Conservation (phyloP, 2,888 invertebrate species). For the Pyrrhia umbra region DNA sequence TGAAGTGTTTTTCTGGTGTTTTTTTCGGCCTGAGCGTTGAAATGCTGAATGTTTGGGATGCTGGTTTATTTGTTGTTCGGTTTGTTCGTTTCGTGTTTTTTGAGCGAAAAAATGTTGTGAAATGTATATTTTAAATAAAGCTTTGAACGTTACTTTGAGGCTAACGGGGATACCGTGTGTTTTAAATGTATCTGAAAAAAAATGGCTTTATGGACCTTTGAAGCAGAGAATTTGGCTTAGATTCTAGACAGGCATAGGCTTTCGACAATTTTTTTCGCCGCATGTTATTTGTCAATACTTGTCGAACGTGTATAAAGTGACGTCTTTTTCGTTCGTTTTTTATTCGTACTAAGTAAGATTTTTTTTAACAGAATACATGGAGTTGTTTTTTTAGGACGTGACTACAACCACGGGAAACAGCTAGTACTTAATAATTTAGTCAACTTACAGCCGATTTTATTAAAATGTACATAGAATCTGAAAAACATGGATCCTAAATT, state of each 20-base stretch:
- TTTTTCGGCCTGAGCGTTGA: conserved; percentile 51
- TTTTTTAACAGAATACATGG: too few relatives aligned
- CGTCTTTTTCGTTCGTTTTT: not conserved
- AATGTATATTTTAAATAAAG: conserved; percentile 52
- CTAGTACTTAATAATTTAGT: not conserved
- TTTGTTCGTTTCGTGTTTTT: conserved; percentile 45
- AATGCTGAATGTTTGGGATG: conserved; percentile 52
- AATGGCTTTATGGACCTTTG: not conserved
- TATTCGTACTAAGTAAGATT: too few relatives aligned
- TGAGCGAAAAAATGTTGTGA: conserved; percentile 32
- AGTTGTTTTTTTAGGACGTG: too few relatives aligned
- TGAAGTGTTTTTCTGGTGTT: conserved; percentile 55
- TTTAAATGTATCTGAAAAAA: conserved; percentile 8
- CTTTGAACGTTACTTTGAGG: conserved; percentile 36
- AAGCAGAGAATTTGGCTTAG: too few relatives aligned
- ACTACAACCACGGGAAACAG: too few relatives aligned
- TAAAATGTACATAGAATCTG: too few relatives aligned
- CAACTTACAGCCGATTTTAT: too few relatives aligned
- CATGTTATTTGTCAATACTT: not conserved
- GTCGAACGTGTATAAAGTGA: not conserved
- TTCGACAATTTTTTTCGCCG: not conserved
- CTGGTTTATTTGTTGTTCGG: conserved; percentile 53
- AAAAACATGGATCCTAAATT: not conserved
- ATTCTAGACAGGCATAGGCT: not conserved
- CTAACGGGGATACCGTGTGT: not conserved